Conservation (phyloP, 1,140 invertebrate species). For the Chrysopa pallens region DNA sequence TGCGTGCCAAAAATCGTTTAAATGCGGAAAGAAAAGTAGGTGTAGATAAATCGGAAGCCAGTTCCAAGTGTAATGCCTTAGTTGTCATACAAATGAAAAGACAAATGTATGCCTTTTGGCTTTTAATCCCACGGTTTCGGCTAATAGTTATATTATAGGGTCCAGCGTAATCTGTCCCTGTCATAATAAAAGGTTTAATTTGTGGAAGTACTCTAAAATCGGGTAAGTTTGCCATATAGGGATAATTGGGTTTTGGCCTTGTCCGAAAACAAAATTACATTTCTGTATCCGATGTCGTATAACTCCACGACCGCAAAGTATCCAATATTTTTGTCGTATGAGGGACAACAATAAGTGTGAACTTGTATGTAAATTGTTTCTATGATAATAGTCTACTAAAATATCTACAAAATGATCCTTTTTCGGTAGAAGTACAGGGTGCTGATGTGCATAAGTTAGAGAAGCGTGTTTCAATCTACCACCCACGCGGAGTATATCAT, state of each 20-base stretch:
- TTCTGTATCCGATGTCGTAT: too few relatives aligned
- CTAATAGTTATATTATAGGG: conserved; percentile 10
- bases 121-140: conserved; percentile 4
- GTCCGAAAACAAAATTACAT: too few relatives aligned
- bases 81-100: conserved; percentile 7
- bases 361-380: conserved; percentile 9
- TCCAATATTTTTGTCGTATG: conserved; percentile 11
- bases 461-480: conserved; percentile 10
- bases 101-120: conserved; percentile 11
- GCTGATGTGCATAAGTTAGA: conserved; percentile 7
- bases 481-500: conserved; percentile 10
- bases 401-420: conserved; percentile 7
- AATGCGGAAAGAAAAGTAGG: conserved; percentile 12
- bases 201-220: neutral
- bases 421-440: conserved; percentile 13
- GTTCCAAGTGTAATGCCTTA: conserved; percentile 16
- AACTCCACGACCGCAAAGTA: conserved; percentile 6
- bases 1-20: conserved; percentile 12
- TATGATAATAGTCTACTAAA: conserved; percentile 10
- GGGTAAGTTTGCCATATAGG: neutral
- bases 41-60: conserved; percentile 12
- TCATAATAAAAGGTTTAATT: conserved; percentile 9
- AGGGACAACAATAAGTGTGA: conserved; percentile 6
- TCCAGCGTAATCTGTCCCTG: conserved; percentile 16
- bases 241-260: neutral